Evolutionary conservation across 2,797 vertebrate species (phyloP).

Genomic region (Vipera ursinii): DNA sequence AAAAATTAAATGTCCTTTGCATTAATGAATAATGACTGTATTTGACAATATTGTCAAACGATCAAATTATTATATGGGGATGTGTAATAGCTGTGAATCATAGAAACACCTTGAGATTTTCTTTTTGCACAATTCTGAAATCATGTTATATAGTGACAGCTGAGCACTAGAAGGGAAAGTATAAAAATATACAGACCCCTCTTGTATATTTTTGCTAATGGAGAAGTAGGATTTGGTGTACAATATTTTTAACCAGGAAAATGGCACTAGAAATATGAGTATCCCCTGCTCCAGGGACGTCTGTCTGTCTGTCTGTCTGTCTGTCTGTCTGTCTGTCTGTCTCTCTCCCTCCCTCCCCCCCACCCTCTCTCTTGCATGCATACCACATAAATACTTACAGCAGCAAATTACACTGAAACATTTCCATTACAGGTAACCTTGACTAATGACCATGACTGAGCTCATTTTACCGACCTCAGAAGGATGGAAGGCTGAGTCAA

Average conservation of each 20-base stretch:
- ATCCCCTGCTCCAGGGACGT: not conserved
- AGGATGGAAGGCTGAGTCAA: not conserved
- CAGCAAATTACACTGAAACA: not conserved
- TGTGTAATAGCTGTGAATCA: not conserved
- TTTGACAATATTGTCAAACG: not conserved
- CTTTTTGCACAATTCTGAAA: not conserved
- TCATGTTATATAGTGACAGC: not conserved
- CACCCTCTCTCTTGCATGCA: not conserved
- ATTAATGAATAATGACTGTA: not conserved
- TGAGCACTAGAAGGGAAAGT: too few relatives aligned
- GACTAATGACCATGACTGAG: not conserved
- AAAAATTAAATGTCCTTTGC: not conserved
- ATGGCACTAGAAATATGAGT: not conserved
- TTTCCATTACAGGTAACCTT: not conserved
- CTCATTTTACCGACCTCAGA: not conserved
- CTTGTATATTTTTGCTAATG: not conserved
- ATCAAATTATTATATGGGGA: not conserved
- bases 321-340: fast-evolving
- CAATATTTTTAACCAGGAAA: not conserved
- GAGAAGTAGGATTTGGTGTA: not conserved
- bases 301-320: not conserved
- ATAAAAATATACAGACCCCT: not conserved
- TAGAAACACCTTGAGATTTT: not conserved
- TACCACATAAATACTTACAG: not conserved
- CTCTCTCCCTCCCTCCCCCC: too few relatives aligned